phyloP scores from a whole-genome alignment of 2,797 vertebrate genomes.

The Phyllotis vaccarum region DNA sequence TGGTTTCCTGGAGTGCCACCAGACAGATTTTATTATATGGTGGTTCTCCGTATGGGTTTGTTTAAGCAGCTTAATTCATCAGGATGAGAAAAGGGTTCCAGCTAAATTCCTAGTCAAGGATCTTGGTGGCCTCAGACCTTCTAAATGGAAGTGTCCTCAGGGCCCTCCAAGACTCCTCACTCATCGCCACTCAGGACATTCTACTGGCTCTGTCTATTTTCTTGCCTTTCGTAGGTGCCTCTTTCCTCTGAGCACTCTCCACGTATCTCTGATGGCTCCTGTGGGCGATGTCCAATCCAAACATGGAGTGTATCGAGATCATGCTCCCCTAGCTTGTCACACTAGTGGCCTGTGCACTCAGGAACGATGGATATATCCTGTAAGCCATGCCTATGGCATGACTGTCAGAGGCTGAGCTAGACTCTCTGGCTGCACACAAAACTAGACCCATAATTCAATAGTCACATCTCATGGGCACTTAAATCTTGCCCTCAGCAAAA shows the following conservation, averaged over 20 bases:
- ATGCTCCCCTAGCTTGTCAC: fast-evolving
- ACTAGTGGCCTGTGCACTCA: neutral
- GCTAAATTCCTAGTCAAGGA: fast-evolving
- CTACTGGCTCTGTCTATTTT: neutral
- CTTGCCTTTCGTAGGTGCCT: neutral
- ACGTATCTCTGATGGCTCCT: neutral
- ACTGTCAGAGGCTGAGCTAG: neutral
- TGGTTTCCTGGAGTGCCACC: no score
- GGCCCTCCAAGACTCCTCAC: fast-evolving
- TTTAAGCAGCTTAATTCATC: neutral
- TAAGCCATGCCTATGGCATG: neutral
- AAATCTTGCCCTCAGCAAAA: neutral
- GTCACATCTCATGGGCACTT: fast-evolving
- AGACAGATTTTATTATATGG: no score
- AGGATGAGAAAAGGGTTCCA: fast-evolving
- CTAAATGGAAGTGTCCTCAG: fast-evolving
- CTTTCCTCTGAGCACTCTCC: neutral
- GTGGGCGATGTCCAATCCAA: neutral
- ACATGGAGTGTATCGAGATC: neutral
- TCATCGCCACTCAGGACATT: neutral
- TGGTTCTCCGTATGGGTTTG: fast-evolving
- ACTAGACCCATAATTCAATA: fast-evolving
- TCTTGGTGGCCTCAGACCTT: neutral
- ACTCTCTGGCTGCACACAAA: neutral
- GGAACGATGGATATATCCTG: neutral